Conservation (phyloP, 2,797 vertebrate species). For the Phyllotis vaccarum region DNA sequence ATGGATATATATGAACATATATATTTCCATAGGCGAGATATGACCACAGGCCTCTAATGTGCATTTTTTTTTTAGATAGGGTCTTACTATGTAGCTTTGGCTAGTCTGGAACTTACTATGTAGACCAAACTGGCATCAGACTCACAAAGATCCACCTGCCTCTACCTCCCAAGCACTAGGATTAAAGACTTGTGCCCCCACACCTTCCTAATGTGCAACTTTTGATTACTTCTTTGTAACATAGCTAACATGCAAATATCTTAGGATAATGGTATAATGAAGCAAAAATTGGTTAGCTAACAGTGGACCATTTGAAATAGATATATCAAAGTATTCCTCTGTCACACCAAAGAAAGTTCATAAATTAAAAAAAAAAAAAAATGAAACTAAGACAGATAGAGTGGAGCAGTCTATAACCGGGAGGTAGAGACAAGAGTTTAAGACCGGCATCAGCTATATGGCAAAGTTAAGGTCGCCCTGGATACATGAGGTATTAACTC, state of each 20-base stretch:
- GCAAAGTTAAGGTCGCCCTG: not conserved
- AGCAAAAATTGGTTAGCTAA: not conserved
- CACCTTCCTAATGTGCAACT: not conserved
- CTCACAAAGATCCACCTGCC: not conserved
- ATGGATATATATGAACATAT: not conserved
- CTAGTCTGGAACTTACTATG: not conserved
- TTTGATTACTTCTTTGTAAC: not conserved
- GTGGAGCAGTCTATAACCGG: not conserved
- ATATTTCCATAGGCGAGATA: not conserved
- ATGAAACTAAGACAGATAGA: not conserved
- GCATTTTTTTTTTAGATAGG: not conserved
- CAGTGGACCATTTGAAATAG: not conserved
- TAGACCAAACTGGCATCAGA: not conserved
- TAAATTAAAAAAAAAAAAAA: slow-evolving; percentile 39
- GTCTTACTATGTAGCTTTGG: not conserved
- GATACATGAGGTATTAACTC: not conserved
- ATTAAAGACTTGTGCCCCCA: not conserved
- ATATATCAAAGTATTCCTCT: slow-evolving; percentile 14
- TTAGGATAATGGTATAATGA: not conserved
- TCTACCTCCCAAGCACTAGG: not conserved
- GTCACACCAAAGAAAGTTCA: not conserved
- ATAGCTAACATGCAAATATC: not conserved
- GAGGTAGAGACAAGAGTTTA: not conserved
- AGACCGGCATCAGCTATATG: not conserved
- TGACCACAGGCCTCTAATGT: not conserved